A percentile compares a stretch with the other conserved stretches of the same genome.
phyloP scores from a whole-genome alignment of 1,140 invertebrate genomes.

The Magallana angulata region DNA sequence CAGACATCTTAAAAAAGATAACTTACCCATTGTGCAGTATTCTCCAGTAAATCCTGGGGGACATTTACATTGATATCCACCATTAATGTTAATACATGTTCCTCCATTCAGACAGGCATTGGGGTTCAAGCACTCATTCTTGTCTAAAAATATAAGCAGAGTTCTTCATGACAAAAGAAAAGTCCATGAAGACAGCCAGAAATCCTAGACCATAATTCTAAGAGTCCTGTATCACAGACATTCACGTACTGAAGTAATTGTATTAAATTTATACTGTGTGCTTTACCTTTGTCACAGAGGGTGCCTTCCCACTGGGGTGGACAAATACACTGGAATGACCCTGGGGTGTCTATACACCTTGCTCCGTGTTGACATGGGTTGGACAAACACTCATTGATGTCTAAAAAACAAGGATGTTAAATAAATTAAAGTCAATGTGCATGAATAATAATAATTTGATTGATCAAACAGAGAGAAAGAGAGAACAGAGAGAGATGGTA shows the following conservation, averaged over 20 bases:
- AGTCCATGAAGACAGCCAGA: too few relatives aligned
- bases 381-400: slow-evolving; percentile 88
- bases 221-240: too few relatives aligned
- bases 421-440: background rate
- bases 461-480: background rate
- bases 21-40: slow-evolving; percentile 55
- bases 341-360: slow-evolving; percentile 83
- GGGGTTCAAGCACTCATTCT: slow-evolving; percentile 57
- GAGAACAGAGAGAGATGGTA: background rate
- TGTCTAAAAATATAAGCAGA: slow-evolving; percentile 3
- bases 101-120: slow-evolving; percentile 66
- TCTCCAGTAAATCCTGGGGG: slow-evolving; percentile 58
- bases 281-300: slow-evolving; percentile 52
- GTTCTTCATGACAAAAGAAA: too few relatives aligned
- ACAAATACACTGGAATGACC: slow-evolving; percentile 52
- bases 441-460: background rate
- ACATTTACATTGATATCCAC: slow-evolving; percentile 59
- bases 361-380: slow-evolving; percentile 89
- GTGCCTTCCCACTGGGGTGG: slow-evolving; percentile 56
- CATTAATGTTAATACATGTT: slow-evolving; percentile 60
- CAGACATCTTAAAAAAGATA: background rate
- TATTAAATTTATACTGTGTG: background rate
- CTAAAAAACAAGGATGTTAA: slow-evolving; percentile 39
- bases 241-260: too few relatives aligned
- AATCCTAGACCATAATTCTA: too few relatives aligned